phyloP scores from a whole-genome alignment of 2,113 vertebrate genomes.

The Platichthys stellatus region DNA sequence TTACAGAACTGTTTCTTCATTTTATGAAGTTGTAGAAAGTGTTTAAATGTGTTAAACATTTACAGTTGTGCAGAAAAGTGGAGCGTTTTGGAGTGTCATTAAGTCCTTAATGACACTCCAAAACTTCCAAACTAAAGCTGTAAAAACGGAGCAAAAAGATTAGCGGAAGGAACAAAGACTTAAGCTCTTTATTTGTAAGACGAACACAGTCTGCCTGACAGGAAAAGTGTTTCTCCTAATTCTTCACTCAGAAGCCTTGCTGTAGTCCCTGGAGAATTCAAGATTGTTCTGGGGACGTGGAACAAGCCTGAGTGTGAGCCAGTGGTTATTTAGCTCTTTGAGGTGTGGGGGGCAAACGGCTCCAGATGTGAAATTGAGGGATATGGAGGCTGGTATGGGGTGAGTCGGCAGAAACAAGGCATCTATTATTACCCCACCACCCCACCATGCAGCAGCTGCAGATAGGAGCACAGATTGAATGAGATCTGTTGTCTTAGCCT shows the following conservation, averaged over 20 bases:
- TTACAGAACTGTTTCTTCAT: neutral
- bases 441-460: constrained; percentile 73
- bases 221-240: neutral
- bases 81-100: neutral
- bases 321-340: constrained; percentile 66
- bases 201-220: neutral
- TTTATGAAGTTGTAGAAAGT: neutral
- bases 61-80: neutral
- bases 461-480: constrained; percentile 63
- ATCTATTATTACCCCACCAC: constrained; percentile 71
- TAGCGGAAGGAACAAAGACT: neutral
- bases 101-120: neutral
- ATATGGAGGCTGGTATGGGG: constrained; percentile 51
- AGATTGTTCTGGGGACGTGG: constrained; percentile 47
- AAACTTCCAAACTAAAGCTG: neutral
- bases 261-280: constrained; percentile 27
- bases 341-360: constrained; percentile 64
- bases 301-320: constrained; percentile 24
- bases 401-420: constrained; percentile 74
- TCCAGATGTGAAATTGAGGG: constrained; percentile 78
- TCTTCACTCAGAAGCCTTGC: constrained; percentile 21
- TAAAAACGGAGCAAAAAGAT: neutral
- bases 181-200: neutral
- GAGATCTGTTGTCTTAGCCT: constrained; percentile 76
- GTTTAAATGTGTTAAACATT: constrained; percentile 6